Conservation (phyloP, 2,888 invertebrate species). For the Biston betularia region DNA sequence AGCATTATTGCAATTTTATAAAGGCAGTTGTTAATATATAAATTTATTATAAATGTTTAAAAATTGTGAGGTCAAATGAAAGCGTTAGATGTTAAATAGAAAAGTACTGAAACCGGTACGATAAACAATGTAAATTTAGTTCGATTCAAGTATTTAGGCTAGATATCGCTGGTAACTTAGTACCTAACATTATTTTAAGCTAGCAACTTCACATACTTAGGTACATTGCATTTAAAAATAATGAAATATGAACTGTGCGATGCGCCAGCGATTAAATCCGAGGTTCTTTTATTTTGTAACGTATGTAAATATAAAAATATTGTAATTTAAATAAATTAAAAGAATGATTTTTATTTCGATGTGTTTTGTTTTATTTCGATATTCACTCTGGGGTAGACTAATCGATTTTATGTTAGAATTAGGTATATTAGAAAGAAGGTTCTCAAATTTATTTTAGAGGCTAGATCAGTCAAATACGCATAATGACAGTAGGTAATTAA, state of each 20-base stretch:
- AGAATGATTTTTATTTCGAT: conserved; percentile 69
- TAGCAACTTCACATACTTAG: conserved; percentile 1
- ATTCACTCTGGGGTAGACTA: neutral
- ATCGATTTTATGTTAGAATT: too few species aligned
- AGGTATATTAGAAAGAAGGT: too few species aligned
- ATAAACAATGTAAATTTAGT: conserved; percentile 21
- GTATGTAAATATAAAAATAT: conserved; percentile 78
- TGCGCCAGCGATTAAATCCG: conserved; percentile 49
- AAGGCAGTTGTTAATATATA: conserved; percentile 2
- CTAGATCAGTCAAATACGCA: too few species aligned
- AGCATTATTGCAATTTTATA: neutral
- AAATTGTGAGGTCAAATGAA: neutral
- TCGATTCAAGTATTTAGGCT: conserved; percentile 12
- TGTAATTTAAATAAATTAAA: conserved; percentile 76
- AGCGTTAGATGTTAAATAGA: conserved; percentile 6
- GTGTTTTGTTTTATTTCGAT: conserved; percentile 45
- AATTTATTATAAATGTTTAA: conserved; percentile 9
- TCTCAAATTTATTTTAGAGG: too few species aligned
- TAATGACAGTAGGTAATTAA: too few species aligned
- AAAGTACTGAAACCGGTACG: conserved; percentile 8
- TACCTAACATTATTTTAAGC: neutral
- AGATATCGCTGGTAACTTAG: conserved; percentile 16
- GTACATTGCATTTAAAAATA: conserved; percentile 37
- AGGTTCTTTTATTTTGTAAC: conserved; percentile 63
- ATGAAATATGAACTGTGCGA: conserved; percentile 10